Percentiles rank a stretch among this genome's conserved stretches.
phyloP scores from a whole-genome alignment of 2,888 invertebrate species.

The Proisotoma minuta region DNA sequence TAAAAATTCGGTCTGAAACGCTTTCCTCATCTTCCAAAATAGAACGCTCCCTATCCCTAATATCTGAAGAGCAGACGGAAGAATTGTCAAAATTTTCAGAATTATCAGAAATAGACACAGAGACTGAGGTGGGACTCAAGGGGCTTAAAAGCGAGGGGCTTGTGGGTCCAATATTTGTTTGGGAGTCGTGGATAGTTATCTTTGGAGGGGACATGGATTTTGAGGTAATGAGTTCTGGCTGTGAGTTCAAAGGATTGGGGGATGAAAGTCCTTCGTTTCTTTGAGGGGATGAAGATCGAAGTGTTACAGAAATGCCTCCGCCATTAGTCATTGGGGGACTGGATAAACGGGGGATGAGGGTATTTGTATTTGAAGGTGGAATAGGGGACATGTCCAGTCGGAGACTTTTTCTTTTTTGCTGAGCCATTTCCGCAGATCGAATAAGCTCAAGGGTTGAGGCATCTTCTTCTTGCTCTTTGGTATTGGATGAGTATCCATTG shows the following conservation, averaged over 20 bases:
- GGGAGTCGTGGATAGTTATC: neutral
- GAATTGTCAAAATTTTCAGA: slow-evolving; percentile 59
- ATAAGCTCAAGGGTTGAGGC: slow-evolving; percentile 9
- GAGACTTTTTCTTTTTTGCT: slow-evolving; percentile 21
- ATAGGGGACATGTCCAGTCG: neutral
- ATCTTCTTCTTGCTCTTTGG: neutral
- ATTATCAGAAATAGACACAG: slow-evolving; percentile 48
- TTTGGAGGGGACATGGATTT: slow-evolving; percentile 11
- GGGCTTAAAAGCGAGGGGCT: neutral
- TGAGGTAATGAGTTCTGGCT: slow-evolving; percentile 12
- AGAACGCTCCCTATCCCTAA: slow-evolving; percentile 56
- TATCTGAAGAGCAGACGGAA: slow-evolving; percentile 58
- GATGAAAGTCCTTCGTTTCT: slow-evolving; percentile 1
- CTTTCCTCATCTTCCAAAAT: slow-evolving; percentile 59
- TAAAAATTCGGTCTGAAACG: slow-evolving; percentile 76
- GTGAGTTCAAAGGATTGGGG: slow-evolving; percentile 1
- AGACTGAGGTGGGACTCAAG: slow-evolving; percentile 29
- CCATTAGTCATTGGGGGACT: neutral
- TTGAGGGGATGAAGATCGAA: neutral
- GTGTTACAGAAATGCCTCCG: neutral
- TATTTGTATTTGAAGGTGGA: neutral
- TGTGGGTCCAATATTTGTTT: neutral
- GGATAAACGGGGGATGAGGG: neutral
- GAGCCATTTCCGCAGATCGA: slow-evolving; percentile 18
- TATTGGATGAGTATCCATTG: neutral